Base-by-base conservation (phyloP, 1,140 invertebrate species). In the Lethrus apterus region DNA sequence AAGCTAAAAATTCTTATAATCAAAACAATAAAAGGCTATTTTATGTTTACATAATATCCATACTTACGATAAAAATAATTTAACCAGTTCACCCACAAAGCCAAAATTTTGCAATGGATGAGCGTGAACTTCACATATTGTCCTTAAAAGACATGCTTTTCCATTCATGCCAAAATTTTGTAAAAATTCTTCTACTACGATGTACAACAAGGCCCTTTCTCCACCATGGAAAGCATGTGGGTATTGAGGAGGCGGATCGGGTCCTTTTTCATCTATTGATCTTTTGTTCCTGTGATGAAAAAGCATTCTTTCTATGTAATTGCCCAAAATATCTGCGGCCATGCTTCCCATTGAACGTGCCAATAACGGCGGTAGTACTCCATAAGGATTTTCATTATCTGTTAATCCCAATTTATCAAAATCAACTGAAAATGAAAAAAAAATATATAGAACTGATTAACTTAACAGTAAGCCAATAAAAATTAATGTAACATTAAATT, bases 41-140 rank as follows among this genome's bases (percentile, higher is more conserved):
- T n/a, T n/a, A n/a, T n/a, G n/a, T 9, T 34, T 14, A 7, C 14
- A 1, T 9, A 7, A 10, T 9, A 38, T 8, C 11, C 15, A n/a
- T 23, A 74, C 77, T 78, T 65, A 88, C 86, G 83, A 84, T 52
- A 89, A 78, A 64, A 89, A 88, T 10, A 88, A 58, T 62, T 86
- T 86, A 21, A 86, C 70, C 56, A 87, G 77, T 73, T 89, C 85
- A 0, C 85, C 85, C 14, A 88, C 60, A 10, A 89, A 73, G 5
- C 86, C 85, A 52, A 84, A 86, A 55, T 83, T 82, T 23, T 70
- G 75, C n/a, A 87, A 56, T 0, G 82, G 80, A 59, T 86, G 78
- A 3, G 86, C 82, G 50, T 89, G 86, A 24, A 89, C 79, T 67
- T 90, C 87, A 55, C 88, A 91, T 36, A 90, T 89, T 2, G 86